Conservation (phyloP, 1,140 invertebrate species). For the Geopemphigus sp. region DNA sequence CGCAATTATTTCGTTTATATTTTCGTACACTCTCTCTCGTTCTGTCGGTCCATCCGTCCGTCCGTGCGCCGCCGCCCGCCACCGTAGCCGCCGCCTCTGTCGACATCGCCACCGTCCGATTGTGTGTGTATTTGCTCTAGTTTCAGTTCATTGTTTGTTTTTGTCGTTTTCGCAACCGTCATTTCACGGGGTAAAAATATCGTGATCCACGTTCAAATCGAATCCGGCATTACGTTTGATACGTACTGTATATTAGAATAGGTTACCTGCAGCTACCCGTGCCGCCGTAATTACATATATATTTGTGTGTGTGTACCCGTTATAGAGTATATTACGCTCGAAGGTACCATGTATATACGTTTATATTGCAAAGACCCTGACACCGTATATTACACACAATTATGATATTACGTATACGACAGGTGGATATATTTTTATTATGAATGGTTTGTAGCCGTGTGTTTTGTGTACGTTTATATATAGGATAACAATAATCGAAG, state of each 20-base stretch:
- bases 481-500: too few species aligned
- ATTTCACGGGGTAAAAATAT: conserved; percentile 19
- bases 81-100: too few species aligned
- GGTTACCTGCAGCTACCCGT: neutral
- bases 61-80: neutral
- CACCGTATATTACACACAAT: neutral
- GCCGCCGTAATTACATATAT: neutral
- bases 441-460: too few species aligned
- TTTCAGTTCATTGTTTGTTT: conserved; percentile 47
- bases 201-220: conserved; percentile 42
- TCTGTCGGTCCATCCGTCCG: neutral
- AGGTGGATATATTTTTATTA: neutral
- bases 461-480: neutral
- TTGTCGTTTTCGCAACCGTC: conserved; percentile 45
- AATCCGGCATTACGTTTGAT: conserved; percentile 12
- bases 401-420: too few species aligned
- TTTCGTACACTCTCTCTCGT: conserved; percentile 8
- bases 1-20: conserved; percentile 37
- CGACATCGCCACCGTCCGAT: conserved; percentile 1
- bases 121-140: conserved; percentile 43
- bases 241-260: neutral
- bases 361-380: conserved; percentile 22
- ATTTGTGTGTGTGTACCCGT: neutral
- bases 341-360: too few species aligned
- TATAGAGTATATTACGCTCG: too few species aligned